Conservation (phyloP, 2,113 vertebrate species). For the Xenus cinereus region DNA sequence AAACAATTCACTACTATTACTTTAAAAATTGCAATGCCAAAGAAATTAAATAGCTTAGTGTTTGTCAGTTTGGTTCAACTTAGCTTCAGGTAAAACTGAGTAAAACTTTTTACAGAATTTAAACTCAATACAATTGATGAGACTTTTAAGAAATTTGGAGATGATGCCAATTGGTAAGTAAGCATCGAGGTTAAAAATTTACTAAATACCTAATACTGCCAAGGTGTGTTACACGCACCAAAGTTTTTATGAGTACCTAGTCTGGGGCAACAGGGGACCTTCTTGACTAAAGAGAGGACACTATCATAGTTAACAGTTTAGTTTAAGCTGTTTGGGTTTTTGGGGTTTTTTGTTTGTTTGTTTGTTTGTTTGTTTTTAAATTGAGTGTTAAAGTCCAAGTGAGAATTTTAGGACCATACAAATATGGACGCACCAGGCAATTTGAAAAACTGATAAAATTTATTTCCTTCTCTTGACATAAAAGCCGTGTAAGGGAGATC, state of each 20-base stretch:
- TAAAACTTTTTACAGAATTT: background rate
- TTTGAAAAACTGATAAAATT: background rate
- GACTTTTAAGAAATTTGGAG: background rate
- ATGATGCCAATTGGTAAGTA: background rate
- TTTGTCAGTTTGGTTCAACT: background rate
- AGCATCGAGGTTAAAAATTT: background rate
- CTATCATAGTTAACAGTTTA: background rate
- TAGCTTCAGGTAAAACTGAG: background rate
- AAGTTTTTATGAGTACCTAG: accelerated
- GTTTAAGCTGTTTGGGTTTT: background rate
- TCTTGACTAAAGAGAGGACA: background rate
- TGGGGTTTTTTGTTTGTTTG: too few relatives aligned
- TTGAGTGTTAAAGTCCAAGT: background rate
- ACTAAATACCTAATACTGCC: background rate
- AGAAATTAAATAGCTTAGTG: background rate
- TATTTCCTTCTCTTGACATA: background rate
- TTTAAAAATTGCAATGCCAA: background rate
- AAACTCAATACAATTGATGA: background rate
- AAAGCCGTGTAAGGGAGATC: background rate
- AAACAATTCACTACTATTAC: background rate
- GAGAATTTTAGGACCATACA: background rate
- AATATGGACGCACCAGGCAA: background rate
- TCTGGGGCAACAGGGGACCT: background rate
- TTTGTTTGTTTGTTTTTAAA: background rate
- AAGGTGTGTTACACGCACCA: background rate